Conservation (phyloP, 2,888 invertebrate genomes). For the Aromia moschata region DNA sequence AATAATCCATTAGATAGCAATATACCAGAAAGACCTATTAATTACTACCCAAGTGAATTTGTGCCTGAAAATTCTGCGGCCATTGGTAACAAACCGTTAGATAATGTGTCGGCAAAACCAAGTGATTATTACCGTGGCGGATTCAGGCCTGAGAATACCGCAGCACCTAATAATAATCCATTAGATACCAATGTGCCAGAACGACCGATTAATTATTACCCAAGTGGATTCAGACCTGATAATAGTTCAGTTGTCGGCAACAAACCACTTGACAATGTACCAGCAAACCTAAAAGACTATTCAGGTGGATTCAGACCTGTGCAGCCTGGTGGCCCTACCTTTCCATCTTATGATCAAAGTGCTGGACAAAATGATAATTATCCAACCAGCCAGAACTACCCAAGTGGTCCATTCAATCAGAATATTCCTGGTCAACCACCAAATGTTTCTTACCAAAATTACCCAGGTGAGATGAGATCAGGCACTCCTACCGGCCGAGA, state of each 20-base stretch:
- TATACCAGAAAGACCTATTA: no score
- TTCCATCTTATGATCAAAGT: background rate
- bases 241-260: background rate
- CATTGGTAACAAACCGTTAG: no score
- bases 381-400: background rate
- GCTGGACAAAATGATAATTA: background rate
- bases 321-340: background rate
- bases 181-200: background rate
- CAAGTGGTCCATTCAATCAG: background rate
- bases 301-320: conserved; percentile 26
- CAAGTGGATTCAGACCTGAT: background rate
- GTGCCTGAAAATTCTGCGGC: no score
- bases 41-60: no score
- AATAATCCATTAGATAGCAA: no score
- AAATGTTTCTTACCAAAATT: background rate
- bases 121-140: no score
- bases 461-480: background rate
- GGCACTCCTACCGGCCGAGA: background rate
- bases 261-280: no score
- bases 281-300: background rate
- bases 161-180: background rate
- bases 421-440: background rate
- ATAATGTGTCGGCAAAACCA: no score
- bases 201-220: no score
- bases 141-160: background rate